These are phyloP conservation scores for Mesoligia furuncula DNA, from an alignment of 2,888 invertebrate genomes.

Conservation along the genomic window DNA sequence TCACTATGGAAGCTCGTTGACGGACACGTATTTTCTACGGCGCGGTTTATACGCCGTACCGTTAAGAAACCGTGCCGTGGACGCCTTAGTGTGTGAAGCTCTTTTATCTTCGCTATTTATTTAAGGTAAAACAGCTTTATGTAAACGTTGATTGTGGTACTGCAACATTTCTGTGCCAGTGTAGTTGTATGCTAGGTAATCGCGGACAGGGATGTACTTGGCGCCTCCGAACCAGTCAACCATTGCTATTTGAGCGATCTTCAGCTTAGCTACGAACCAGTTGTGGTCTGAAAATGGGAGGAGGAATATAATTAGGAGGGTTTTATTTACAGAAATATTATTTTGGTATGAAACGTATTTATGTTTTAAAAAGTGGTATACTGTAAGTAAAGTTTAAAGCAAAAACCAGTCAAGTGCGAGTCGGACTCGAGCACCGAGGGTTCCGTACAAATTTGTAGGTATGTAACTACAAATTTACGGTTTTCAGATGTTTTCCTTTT, in stretches of 20 bases:
- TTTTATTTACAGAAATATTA: background rate
- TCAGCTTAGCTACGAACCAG: constrained; percentile 95
- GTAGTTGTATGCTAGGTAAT: constrained; percentile 91
- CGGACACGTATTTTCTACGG: background rate
- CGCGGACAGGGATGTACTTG: constrained; percentile 91
- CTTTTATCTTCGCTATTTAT: background rate
- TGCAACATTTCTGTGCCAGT: constrained; percentile 81
- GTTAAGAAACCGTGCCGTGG: background rate
- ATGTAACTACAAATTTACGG: no score
- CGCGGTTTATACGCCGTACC: background rate
- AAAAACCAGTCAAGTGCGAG: no score
- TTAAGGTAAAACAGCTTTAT: constrained; percentile 36
- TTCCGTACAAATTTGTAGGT: no score
- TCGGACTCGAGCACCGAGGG: no score
- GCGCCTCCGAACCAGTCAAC: constrained; percentile 96
- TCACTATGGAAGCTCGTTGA: background rate
- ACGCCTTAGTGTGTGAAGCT: background rate
- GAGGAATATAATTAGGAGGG: background rate
- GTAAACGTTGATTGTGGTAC: constrained; percentile 65
- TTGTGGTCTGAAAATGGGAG: constrained; percentile 91
- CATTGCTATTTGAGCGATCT: constrained; percentile 93
- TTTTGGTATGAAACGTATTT: background rate
- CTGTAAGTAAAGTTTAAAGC: background rate
- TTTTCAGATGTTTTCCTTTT: no score
- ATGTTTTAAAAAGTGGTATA: background rate